These are phyloP conservation scores for Coregonus sp. DNA, from an alignment of 2,797 vertebrate genomes.

Conservation along the genomic window DNA sequence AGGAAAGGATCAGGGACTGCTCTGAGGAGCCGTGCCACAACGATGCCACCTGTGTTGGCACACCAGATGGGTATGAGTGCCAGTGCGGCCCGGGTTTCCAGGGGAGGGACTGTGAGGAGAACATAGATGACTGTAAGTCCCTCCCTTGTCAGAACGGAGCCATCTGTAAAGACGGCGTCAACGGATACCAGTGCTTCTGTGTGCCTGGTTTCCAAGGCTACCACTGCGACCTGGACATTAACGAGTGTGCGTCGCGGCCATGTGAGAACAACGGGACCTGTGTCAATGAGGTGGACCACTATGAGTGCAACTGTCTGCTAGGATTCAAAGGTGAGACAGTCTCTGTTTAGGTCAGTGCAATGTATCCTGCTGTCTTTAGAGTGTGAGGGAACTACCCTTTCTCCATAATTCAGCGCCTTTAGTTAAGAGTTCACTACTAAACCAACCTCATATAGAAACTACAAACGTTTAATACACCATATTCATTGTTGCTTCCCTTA, in stretches of 20 bases:
- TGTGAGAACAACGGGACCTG: conserved; percentile 90
- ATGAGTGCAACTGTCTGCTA: conserved; percentile 79
- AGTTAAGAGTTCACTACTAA: no score
- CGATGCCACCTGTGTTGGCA: conserved; percentile 74
- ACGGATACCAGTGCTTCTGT: conserved; percentile 86
- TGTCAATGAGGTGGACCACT: conserved; percentile 85
- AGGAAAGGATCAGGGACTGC: conserved; percentile 61
- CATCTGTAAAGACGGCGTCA: conserved; percentile 82
- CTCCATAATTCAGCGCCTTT: neutral
- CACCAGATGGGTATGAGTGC: conserved; percentile 69
- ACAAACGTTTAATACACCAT: neutral
- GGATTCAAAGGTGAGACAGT: conserved; percentile 85
- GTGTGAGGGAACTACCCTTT: neutral
- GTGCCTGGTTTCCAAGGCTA: conserved; percentile 95
- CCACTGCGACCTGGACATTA: conserved; percentile 93
- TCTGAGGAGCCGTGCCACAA: conserved; percentile 77
- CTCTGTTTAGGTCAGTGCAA: neutral
- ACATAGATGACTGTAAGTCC: conserved; percentile 80
- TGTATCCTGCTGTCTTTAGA: neutral
- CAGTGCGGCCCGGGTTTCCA: conserved; percentile 76
- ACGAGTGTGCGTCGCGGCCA: conserved; percentile 92
- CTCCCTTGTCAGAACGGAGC: conserved; percentile 90
- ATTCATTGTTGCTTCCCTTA: neutral
- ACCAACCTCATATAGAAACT: neutral
- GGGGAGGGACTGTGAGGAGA: conserved; percentile 76